phyloP scores from a whole-genome alignment of 2,797 vertebrate species.

The Cuculus canorus region DNA sequence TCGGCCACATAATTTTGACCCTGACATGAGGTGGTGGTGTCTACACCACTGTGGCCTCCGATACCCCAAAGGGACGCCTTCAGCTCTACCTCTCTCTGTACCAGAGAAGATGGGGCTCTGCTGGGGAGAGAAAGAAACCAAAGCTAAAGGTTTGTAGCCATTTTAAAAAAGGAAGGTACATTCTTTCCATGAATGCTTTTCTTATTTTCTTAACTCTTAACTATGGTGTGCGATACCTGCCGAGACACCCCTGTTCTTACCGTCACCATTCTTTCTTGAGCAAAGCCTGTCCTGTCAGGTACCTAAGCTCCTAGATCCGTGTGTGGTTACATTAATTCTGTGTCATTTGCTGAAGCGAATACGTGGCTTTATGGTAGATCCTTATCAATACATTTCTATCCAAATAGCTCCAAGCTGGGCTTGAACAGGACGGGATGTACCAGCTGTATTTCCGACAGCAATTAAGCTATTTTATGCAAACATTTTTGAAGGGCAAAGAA shows the following conservation, averaged over 20 bases:
- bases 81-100: neutral
- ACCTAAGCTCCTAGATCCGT: neutral
- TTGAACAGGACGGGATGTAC: neutral
- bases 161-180: no score
- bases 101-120: neutral
- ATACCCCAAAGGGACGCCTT: neutral
- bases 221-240: accelerated
- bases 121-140: neutral
- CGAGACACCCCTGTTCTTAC: neutral
- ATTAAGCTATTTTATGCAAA: neutral
- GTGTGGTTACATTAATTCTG: neutral
- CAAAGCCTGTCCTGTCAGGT: neutral
- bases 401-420: neutral
- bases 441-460: neutral
- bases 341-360: neutral
- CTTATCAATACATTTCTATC: neutral
- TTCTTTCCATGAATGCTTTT: accelerated
- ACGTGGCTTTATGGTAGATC: neutral
- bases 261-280: neutral
- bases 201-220: neutral
- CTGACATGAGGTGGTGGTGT: neutral
- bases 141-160: neutral
- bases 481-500: neutral
- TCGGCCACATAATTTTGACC: neutral
- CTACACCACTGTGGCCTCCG: neutral